Conservation (phyloP, 92 coral and sea anemone genomes). For the Virgularia gustaviana region DNA sequence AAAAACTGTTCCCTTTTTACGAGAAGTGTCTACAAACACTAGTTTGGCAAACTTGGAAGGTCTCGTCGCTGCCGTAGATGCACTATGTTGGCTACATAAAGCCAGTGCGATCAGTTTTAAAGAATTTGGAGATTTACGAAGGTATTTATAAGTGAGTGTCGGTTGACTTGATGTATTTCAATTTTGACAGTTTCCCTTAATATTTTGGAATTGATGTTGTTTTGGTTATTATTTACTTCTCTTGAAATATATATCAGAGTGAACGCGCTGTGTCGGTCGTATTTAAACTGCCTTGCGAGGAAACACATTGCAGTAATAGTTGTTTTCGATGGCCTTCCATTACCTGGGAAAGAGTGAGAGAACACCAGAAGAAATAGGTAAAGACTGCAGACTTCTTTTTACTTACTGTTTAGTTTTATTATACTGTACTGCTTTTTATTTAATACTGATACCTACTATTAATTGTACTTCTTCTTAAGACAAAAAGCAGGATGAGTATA, state of each 20-base stretch:
- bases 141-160: background rate
- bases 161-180: background rate
- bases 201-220: background rate
- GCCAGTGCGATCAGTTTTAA: background rate
- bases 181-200: background rate
- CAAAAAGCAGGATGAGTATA: too few species aligned
- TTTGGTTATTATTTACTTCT: background rate
- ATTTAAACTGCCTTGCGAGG: background rate
- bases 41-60: background rate
- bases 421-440: too few species aligned
- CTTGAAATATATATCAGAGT: background rate
- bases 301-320: background rate
- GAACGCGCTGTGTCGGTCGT: background rate
- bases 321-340: background rate
- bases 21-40: background rate
- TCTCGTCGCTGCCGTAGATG: background rate
- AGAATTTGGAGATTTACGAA: background rate
- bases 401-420: too few species aligned
- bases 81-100: background rate
- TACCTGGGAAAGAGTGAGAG: background rate
- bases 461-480: too few species aligned
- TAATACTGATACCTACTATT: too few species aligned
- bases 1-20: background rate
- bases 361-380: background rate
- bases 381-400: too few species aligned